Base-by-base conservation (phyloP, 2,888 invertebrate genomes). In the Thalpophila matura region DNA sequence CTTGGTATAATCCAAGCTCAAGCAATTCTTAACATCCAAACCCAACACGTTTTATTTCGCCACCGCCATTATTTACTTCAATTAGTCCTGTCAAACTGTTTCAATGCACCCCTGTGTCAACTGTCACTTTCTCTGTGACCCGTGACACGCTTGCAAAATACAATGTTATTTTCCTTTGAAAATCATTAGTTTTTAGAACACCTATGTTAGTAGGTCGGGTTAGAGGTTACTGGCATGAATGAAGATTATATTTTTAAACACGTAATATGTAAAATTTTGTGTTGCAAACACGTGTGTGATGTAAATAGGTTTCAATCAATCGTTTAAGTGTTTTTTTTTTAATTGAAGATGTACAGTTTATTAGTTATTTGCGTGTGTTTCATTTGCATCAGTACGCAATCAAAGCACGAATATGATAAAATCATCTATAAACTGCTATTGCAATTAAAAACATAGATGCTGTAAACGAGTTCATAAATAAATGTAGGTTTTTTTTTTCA, bases 101-200 rank as follows among this genome's bases (percentile, higher is more conserved):
- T 26, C 55, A 62, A 50, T 18, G 35, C 16, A 74, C 51, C 62
- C 62, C 35, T 10, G 31, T 45, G 24, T 31, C 53, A 68, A 45
- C 42, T 16, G 1, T 27, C 53, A 74, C 81, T 89, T 95, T 95
- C 95, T 95, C 95, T 93, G 90, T 94, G 94, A 91, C 91, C 91
- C 86, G 76, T 87, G 88, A 72, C 91, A 89, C 61, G 84, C 81
- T 94, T 94, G 84, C 89, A 86, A 87, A 91, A 94, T 74, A 57
- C 37, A 38, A 63, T 53, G 53, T 73, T 69, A 67, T 87, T 89
- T 91, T 89, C 81, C 83, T 70, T 86, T 81, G 81, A 91, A 92
- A 92, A 91, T 88, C 86, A 86, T 85, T 85, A 86, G 84, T 58
- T 80, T 78, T 86, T 83, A 72, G 79, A 82, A 74, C 75, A 68